Conservation (phyloP, 1,140 invertebrate species). For the Apis dorsata region DNA sequence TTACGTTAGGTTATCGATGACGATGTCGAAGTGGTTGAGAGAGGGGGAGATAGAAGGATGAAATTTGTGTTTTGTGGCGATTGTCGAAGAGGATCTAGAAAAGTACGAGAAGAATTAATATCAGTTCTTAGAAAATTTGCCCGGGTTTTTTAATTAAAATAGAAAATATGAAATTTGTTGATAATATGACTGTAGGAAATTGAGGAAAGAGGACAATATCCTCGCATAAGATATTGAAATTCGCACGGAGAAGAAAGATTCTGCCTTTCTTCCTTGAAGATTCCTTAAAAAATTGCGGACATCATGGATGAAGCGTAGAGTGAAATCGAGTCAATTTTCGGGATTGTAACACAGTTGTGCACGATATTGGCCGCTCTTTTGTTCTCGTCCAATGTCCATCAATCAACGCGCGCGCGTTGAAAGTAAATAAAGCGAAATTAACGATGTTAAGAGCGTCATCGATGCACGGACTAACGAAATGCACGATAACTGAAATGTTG, state of each 20-base stretch:
- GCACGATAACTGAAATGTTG: conserved; percentile 5
- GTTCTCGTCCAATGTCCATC: conserved; percentile 1
- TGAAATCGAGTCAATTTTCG: not conserved
- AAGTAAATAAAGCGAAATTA: conserved; percentile 31
- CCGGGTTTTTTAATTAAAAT: no score
- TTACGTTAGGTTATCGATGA: not conserved
- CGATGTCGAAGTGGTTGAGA: not conserved
- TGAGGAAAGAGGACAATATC: no score
- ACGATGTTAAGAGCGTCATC: conserved; percentile 11
- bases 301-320: not conserved
- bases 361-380: conserved; percentile 8
- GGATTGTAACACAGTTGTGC: not conserved
- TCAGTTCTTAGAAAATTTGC: no score
- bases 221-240: no score
- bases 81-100: not conserved
- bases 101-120: no score
- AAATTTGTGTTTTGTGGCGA: not conserved
- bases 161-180: no score
- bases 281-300: no score
- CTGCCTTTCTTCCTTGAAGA: no score
- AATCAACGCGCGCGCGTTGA: not conserved
- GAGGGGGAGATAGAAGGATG: not conserved
- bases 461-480: not conserved
- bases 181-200: no score
- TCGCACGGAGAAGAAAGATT: no score